phyloP scores from a whole-genome alignment of 2,113 vertebrate genomes.

The Syrrhaptes paradoxus region DNA sequence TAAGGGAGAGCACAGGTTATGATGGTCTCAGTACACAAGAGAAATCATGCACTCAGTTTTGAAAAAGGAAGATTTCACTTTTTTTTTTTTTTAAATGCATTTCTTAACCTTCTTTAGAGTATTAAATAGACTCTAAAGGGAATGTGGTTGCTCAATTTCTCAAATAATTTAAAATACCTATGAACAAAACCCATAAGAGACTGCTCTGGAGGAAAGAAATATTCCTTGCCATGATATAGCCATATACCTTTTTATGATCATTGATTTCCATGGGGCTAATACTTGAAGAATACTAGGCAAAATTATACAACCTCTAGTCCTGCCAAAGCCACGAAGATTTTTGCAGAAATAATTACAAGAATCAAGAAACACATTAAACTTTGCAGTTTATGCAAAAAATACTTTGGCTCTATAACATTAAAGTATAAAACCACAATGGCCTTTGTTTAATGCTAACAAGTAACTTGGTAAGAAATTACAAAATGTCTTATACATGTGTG shows the following conservation, averaged over 20 bases:
- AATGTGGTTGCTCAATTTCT: not conserved
- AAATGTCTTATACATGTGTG: not conserved
- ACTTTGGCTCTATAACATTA: not conserved
- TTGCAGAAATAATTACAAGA: not conserved
- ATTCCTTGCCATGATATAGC: not conserved
- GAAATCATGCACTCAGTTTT: not conserved
- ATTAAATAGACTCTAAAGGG: not conserved
- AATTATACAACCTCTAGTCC: not conserved
- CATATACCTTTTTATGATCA: not conserved
- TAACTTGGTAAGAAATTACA: not conserved
- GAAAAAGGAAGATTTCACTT: not conserved
- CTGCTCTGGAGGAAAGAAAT: not conserved
- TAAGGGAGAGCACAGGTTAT: not conserved
- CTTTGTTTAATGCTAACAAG: not conserved
- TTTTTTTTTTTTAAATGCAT: not conserved
- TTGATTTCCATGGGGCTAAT: not conserved
- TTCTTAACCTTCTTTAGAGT: not conserved
- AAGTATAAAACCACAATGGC: not conserved
- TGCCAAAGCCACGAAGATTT: not conserved
- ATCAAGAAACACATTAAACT: not conserved
- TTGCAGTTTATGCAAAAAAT: not conserved
- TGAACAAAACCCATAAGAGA: not conserved
- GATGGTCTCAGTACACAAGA: not conserved
- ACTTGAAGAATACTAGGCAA: not conserved
- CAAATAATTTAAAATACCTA: not conserved